Evolutionary conservation across 37 sponge, comb jelly and placozoan genomes (phyloP).

Genomic region (Diacarnus erythraeanus): DNA sequence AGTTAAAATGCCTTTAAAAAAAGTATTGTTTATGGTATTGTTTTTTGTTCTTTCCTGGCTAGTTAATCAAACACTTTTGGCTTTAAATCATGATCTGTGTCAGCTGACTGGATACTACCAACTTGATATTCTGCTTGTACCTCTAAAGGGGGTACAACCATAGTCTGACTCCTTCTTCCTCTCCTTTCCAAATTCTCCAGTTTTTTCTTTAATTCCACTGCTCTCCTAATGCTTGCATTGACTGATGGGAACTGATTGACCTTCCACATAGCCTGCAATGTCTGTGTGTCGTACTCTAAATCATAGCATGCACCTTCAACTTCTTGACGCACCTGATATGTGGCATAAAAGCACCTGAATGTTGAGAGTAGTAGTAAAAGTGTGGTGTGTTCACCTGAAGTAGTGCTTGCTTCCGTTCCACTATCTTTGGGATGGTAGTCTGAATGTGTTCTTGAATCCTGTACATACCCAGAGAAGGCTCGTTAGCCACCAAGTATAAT

Average conservation of each 20-base stretch:
- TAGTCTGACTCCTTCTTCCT: too few species aligned
- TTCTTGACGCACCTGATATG: slow-evolving; percentile 4
- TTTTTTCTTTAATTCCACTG: slow-evolving; percentile 23
- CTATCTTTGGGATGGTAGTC: slow-evolving; percentile 46
- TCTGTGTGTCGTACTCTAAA: slow-evolving; percentile 54
- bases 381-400: neutral
- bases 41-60: too few species aligned
- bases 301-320: slow-evolving; percentile 67
- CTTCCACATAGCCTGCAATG: slow-evolving; percentile 31
- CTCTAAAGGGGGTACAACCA: too few species aligned
- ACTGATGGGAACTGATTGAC: slow-evolving; percentile 51
- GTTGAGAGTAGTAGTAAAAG: neutral
- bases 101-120: too few species aligned
- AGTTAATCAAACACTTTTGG: neutral
- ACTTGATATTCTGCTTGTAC: too few species aligned
- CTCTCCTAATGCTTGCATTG: slow-evolving; percentile 15
- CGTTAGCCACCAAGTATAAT: slow-evolving; percentile 52
- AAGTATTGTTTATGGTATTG: too few species aligned
- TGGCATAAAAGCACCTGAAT: neutral
- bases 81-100: neutral
- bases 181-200: neutral
- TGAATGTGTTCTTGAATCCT: slow-evolving; percentile 72
- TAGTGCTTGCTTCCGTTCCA: slow-evolving; percentile 33
- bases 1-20: too few species aligned
- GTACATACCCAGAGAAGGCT: slow-evolving; percentile 81